Percentiles rank a stretch among this genome's conserved stretches.
These are phyloP conservation scores for Chromis chromis DNA, from an alignment of 2,797 vertebrate genomes.

Conservation along the genomic window DNA sequence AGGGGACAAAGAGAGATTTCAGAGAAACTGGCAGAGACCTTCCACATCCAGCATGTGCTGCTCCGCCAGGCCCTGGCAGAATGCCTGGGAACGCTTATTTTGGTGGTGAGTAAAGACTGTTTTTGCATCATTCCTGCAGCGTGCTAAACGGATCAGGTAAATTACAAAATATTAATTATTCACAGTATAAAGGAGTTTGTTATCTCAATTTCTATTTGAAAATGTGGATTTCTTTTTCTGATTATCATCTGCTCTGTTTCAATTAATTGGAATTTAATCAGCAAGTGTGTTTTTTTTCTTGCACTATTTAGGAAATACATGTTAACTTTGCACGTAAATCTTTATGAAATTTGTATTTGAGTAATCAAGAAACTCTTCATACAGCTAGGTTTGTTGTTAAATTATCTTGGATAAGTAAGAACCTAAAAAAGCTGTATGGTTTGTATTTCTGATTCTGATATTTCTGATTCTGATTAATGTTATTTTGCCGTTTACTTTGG, in stretches of 20 bases:
- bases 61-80: conserved; percentile 88
- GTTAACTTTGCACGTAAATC: neutral
- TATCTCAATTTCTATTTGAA: neutral
- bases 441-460: no score
- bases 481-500: neutral
- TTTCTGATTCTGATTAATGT: no score
- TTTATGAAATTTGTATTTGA: neutral
- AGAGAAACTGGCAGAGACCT: conserved; percentile 80
- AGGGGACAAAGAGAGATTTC: conserved; percentile 87
- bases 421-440: neutral
- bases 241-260: neutral
- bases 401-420: no score
- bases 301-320: neutral
- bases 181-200: neutral
- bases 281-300: neutral
- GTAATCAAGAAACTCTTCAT: neutral
- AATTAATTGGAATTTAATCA: neutral
- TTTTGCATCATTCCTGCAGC: conserved; percentile 23
- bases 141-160: conserved; percentile 1
- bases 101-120: conserved; percentile 85
- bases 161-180: conserved; percentile 1
- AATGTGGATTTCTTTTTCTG: neutral
- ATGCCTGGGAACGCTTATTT: conserved; percentile 88
- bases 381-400: neutral
- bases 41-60: conserved; percentile 85